Evolutionary conservation across 2,113 vertebrate genomes (phyloP).

Genomic region (Gymnorhina tibicen): DNA sequence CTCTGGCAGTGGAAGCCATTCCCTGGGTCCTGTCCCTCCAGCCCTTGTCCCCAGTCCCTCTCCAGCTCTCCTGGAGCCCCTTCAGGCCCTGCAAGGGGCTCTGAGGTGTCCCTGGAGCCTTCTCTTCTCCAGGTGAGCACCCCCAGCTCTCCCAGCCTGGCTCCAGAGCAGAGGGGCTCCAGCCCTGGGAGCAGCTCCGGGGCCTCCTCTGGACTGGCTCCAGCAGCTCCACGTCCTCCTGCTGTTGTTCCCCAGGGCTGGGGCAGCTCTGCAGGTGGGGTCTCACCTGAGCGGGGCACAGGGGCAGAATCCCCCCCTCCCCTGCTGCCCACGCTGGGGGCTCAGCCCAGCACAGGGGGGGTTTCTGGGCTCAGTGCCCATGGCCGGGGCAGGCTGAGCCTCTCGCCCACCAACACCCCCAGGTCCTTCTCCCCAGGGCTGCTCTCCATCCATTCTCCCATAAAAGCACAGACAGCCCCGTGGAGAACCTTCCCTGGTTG

Average conservation of each 20-base stretch:
- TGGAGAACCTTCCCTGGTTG: background rate
- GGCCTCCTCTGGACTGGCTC: background rate
- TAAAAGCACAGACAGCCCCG: accelerated
- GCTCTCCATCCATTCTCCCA: accelerated
- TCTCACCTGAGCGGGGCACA: background rate
- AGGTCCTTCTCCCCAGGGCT: background rate
- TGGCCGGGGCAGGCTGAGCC: background rate
- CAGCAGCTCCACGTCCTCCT: background rate
- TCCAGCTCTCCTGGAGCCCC: background rate
- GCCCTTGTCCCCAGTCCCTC: background rate
- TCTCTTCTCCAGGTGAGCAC: background rate
- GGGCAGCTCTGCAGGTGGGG: background rate
- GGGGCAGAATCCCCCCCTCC: background rate
- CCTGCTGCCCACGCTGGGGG: background rate
- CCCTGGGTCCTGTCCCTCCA: background rate
- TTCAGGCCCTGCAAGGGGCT: background rate
- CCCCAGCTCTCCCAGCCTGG: background rate
- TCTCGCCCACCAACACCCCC: background rate
- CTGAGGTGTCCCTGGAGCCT: background rate
- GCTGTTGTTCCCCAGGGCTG: background rate
- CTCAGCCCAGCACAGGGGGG: background rate
- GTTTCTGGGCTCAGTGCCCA: background rate
- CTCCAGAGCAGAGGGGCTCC: background rate
- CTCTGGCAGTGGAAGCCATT: background rate
- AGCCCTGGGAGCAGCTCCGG: background rate